Percentiles rank a stretch among this genome's conserved stretches.
These are phyloP conservation scores for Wiebesia pumilae DNA, from an alignment of 1,140 invertebrate species.

Conservation along the genomic window DNA sequence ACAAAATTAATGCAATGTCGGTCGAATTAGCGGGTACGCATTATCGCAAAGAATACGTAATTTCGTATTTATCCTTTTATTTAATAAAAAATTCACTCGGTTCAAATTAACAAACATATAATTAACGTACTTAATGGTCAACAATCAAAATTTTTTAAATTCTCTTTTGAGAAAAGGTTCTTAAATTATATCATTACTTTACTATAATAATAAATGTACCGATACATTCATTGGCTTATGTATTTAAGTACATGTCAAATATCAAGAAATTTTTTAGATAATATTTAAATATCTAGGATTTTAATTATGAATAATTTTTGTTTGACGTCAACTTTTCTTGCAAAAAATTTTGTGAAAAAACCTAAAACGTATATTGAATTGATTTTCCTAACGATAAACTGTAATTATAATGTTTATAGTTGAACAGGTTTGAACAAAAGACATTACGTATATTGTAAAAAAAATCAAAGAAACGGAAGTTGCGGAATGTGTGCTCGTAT, in stretches of 20 bases:
- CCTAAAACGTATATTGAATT: too few species aligned
- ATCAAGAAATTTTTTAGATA: neutral
- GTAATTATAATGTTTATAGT: neutral
- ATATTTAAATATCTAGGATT: neutral
- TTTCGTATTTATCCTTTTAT: neutral
- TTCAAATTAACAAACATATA: conserved; percentile 1
- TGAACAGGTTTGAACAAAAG: neutral
- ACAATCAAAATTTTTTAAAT: neutral
- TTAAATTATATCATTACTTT: neutral
- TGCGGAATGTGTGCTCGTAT: conserved; percentile 67
- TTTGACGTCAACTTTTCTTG: too few species aligned
- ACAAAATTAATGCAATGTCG: conserved; percentile 57
- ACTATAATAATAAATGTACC: neutral
- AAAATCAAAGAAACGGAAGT: neutral
- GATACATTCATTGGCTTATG: too few species aligned
- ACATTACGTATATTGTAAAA: neutral
- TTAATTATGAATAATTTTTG: neutral
- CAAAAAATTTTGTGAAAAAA: too few species aligned
- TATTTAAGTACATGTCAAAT: too few species aligned
- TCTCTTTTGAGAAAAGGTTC: neutral
- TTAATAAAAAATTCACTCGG: conserved; percentile 19
- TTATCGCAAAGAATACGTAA: conserved; percentile 59
- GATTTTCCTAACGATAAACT: too few species aligned
- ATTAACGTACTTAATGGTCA: too few species aligned
- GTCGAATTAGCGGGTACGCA: conserved; percentile 63